A percentile compares a stretch with the other conserved stretches of the same genome.
These are phyloP conservation scores for Fopius arisanus DNA, from an alignment of 1,140 invertebrate species.

Conservation along the genomic window DNA sequence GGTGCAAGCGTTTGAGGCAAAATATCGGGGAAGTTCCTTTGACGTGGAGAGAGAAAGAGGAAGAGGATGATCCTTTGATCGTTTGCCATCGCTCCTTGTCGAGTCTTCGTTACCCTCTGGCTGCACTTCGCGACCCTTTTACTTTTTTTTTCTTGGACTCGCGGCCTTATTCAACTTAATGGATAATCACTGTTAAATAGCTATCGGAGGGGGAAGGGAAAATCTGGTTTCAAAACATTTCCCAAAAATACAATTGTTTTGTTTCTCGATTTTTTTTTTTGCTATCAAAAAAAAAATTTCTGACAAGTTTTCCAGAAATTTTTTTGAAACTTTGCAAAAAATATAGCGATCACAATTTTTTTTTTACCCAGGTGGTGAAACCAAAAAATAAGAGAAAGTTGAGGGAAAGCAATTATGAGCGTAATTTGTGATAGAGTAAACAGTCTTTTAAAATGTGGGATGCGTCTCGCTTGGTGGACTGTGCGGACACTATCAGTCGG, in stretches of 20 bases:
- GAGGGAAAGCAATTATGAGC: no score
- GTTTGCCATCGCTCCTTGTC: constrained; percentile 20
- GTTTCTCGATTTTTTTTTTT: background rate
- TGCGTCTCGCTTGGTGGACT: constrained; percentile 6
- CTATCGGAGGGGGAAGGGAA: no score
- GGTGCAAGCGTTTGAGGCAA: background rate
- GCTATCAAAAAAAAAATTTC: background rate
- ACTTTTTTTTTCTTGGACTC: background rate
- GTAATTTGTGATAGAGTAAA: constrained; percentile 10
- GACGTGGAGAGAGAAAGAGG: constrained; percentile 17
- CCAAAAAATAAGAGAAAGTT: no score
- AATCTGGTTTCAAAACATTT: background rate
- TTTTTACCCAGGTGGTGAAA: no score
- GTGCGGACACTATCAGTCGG: constrained; percentile 12
- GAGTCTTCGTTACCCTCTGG: constrained; percentile 20
- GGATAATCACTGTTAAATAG: background rate
- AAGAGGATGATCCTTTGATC: constrained; percentile 31
- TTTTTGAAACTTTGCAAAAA: no score
- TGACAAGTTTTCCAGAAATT: no score
- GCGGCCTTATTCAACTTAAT: background rate
- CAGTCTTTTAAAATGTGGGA: constrained; percentile 46
- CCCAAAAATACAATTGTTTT: no score
- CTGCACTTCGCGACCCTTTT: constrained; percentile 6
- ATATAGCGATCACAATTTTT: no score
- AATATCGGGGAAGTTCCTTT: constrained; percentile 13